A percentile compares a stretch with the other conserved stretches of the same genome.
These are phyloP conservation scores for Felis chaus DNA, from an alignment of 2,113 vertebrate genomes.

Conservation along the genomic window DNA sequence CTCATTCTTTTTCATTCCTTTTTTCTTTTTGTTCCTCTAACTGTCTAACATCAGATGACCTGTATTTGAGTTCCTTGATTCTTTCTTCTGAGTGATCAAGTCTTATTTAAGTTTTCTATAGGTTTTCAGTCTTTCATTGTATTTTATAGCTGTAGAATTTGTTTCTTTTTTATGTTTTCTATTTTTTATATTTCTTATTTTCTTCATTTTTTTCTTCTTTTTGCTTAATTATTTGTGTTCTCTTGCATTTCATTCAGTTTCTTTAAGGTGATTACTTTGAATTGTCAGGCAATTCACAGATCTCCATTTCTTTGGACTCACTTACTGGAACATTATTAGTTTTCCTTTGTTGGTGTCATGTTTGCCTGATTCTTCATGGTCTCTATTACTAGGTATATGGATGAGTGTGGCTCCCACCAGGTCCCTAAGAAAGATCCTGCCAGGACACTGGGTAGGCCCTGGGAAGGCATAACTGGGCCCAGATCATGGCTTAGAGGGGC, in stretches of 20 bases:
- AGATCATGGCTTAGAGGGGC: background rate
- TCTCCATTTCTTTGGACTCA: background rate
- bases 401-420: background rate
- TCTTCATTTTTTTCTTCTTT: background rate
- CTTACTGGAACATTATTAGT: background rate
- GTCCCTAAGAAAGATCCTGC: background rate
- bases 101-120: background rate
- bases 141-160: background rate
- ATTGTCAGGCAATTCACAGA: background rate
- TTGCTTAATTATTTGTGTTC: background rate
- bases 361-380: background rate
- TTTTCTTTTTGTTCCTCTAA: background rate
- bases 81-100: background rate
- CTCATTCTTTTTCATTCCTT: background rate
- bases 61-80: background rate
- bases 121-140: background rate
- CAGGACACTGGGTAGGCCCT: background rate
- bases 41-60: background rate
- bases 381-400: background rate
- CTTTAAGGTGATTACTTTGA: background rate
- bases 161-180: background rate
- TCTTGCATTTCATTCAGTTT: background rate
- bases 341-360: background rate
- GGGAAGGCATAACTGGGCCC: background rate
- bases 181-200: background rate